A percentile compares a stretch with the other conserved stretches of the same genome.
phyloP scores from a whole-genome alignment of 2,888 invertebrate species.

The Gymnosoma rotundatum region DNA sequence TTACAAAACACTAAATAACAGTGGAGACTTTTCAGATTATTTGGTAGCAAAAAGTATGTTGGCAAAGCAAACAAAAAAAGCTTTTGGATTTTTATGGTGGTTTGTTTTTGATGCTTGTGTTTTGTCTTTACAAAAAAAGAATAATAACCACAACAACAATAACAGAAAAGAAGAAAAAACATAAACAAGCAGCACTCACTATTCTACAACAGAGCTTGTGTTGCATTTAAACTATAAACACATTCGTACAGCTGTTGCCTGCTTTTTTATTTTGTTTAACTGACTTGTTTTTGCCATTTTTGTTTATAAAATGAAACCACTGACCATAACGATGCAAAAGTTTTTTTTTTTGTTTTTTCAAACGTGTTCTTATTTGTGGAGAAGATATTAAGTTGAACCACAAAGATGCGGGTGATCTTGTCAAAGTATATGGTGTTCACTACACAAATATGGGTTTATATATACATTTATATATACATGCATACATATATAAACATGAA shows the following conservation, averaged over 20 bases:
- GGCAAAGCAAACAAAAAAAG: constrained; percentile 22
- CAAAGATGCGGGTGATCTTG: constrained; percentile 67
- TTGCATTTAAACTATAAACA: constrained; percentile 23
- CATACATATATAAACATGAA: neutral
- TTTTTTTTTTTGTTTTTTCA: constrained; percentile 24
- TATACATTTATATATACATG: too few relatives aligned
- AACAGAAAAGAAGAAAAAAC: constrained; percentile 49
- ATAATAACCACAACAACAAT: constrained; percentile 24
- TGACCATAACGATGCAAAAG: constrained; percentile 70
- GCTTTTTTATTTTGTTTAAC: constrained; percentile 8
- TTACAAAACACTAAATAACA: neutral
- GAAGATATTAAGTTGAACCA: constrained; percentile 58
- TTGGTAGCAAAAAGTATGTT: constrained; percentile 15
- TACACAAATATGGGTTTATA: neutral
- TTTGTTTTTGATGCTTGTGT: constrained; percentile 30
- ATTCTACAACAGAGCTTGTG: constrained; percentile 18
- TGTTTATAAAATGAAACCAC: constrained; percentile 67
- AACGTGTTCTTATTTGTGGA: constrained; percentile 40
- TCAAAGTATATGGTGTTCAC: constrained; percentile 12
- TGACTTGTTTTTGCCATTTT: constrained; percentile 56
- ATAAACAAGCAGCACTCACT: constrained; percentile 34
- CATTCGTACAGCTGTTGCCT: constrained; percentile 61
- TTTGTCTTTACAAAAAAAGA: constrained; percentile 1
- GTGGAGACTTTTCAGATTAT: neutral
- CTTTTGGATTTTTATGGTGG: constrained; percentile 54